phyloP scores from a whole-genome alignment of 2,113 vertebrate species.

The Murina feae region DNA sequence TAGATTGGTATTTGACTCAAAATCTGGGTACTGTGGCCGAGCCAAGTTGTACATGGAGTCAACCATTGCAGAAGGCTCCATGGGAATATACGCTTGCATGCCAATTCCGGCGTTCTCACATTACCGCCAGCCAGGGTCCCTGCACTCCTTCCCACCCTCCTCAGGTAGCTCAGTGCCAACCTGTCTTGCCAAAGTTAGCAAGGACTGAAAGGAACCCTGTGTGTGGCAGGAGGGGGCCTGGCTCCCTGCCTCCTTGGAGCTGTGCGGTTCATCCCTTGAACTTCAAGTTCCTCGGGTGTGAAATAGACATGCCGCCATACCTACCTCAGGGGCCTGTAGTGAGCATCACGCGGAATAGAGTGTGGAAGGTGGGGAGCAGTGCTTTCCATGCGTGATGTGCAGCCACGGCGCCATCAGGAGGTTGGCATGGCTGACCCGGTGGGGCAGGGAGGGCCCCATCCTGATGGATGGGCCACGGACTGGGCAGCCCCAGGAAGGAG shows the following conservation, averaged over 20 bases:
- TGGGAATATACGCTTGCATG: neutral
- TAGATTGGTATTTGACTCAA: neutral
- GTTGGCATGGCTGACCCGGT: neutral
- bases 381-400: neutral
- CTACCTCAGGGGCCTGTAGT: neutral
- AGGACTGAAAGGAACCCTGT: neutral
- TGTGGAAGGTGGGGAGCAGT: neutral
- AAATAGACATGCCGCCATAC: neutral
- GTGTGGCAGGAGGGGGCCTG: neutral
- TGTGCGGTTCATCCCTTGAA: neutral
- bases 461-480: neutral
- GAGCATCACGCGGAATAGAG: neutral
- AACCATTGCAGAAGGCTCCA: neutral
- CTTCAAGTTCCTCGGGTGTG: neutral
- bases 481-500: neutral
- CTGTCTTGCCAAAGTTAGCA: neutral
- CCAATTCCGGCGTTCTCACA: rapidly evolving
- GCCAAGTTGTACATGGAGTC: neutral
- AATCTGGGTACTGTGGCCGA: neutral
- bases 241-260: neutral
- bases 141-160: neutral
- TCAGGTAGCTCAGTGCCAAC: neutral
- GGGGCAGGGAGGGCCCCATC: neutral
- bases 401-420: neutral
- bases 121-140: neutral